These are phyloP conservation scores for Drosophila merina DNA, from an alignment of 2,888 invertebrate species.

Conservation along the genomic window DNA sequence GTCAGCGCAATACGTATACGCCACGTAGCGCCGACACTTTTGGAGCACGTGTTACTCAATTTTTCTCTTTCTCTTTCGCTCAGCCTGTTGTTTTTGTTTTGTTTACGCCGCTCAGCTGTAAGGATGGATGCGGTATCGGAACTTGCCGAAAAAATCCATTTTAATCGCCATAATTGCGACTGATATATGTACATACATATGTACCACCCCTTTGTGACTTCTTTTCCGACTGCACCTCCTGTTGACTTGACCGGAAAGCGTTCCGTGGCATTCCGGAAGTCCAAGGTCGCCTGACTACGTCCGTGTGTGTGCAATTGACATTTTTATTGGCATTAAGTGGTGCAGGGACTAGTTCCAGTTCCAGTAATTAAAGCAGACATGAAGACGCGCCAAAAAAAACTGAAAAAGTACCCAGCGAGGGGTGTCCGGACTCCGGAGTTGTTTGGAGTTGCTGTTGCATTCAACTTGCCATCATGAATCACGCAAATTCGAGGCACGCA, in stretches of 20 bases:
- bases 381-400: conserved; percentile 56
- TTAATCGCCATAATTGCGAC: conserved; percentile 50
- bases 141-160: conserved; percentile 57
- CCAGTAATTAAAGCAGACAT: conserved; percentile 67
- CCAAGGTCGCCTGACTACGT: conserved; percentile 24
- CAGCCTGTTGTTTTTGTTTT: conserved; percentile 56
- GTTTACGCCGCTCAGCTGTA: conserved; percentile 74
- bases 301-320: conserved; percentile 40
- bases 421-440: conserved; percentile 29
- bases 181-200: conserved; percentile 10
- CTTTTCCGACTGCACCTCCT: conserved; percentile 8
- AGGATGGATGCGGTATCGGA: conserved; percentile 28
- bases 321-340: conserved; percentile 46
- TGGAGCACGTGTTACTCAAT: conserved; percentile 59
- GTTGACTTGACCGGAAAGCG: conserved; percentile 39
- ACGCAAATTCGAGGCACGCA: conserved; percentile 57
- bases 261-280: conserved; percentile 6
- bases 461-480: conserved; percentile 59
- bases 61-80: conserved; percentile 29
- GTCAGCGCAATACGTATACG: conserved; percentile 76
- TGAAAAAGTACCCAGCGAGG: conserved; percentile 3
- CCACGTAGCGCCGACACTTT: conserved; percentile 60
- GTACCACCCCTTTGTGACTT: neutral
- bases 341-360: conserved; percentile 53
- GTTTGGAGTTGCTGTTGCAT: conserved; percentile 24